phyloP scores from a whole-genome alignment of 2,113 vertebrate species.

The Hemibagrus wyckioides region DNA sequence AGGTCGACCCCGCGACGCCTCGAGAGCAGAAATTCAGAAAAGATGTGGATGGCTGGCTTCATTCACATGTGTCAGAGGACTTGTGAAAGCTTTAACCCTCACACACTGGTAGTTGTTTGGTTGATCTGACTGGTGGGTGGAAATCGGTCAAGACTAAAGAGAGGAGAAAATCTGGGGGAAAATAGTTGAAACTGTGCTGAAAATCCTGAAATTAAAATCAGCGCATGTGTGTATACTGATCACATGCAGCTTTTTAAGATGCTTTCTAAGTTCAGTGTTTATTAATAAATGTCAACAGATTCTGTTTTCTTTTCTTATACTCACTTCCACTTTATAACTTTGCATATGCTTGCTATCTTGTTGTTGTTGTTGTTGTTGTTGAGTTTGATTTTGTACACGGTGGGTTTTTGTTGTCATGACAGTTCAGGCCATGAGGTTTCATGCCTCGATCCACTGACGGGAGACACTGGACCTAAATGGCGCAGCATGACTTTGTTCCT shows the following conservation, averaged over 20 bases:
- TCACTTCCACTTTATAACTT: background rate
- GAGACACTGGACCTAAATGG: conserved; percentile 99
- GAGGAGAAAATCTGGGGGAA: background rate
- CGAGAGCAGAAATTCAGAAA: background rate
- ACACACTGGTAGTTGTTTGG: too few species aligned
- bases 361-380: background rate
- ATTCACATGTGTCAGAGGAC: background rate
- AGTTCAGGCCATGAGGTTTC: conserved; percentile 99
- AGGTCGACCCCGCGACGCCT: background rate
- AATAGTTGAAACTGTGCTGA: background rate
- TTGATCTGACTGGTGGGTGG: background rate
- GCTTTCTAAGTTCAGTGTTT: background rate
- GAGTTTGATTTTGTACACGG: background rate
- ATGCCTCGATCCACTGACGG: conserved; percentile 99
- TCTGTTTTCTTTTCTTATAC: background rate
- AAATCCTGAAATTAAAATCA: too few species aligned
- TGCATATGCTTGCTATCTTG: background rate
- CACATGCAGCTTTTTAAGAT: background rate
- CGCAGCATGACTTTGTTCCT: conserved; percentile 99
- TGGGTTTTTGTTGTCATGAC: conserved; percentile 3
- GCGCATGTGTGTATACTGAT: background rate
- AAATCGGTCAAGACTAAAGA: background rate
- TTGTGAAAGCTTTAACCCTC: background rate
- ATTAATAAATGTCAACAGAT: background rate
- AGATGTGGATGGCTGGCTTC: background rate